Conservation (phyloP, 1,140 invertebrate species). For the Pentalonia nigronervosa region DNA sequence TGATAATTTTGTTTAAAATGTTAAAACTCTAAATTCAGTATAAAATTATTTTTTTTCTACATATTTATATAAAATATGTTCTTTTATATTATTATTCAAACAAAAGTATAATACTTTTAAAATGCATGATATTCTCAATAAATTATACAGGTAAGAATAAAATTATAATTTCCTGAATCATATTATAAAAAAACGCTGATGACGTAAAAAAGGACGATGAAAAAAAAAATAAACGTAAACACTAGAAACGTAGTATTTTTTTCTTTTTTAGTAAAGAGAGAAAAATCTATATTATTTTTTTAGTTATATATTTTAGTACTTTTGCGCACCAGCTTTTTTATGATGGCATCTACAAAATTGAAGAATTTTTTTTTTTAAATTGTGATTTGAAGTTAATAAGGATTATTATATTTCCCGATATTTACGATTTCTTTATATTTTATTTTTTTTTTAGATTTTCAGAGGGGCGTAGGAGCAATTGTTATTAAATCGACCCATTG, state of each 20-base stretch:
- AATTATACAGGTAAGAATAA: neutral
- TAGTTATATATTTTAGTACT: neutral
- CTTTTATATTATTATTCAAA: neutral
- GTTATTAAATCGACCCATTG: neutral
- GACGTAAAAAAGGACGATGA: neutral
- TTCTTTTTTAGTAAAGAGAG: neutral
- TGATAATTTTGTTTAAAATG: neutral
- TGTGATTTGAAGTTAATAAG: neutral
- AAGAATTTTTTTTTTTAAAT: neutral
- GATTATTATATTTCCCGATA: neutral
- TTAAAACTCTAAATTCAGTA: too few relatives aligned
- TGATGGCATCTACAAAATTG: neutral
- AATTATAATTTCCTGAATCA: neutral
- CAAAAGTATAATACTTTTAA: neutral
- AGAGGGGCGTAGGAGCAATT: neutral
- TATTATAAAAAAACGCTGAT: neutral
- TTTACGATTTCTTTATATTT: neutral
- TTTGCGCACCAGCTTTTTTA: neutral
- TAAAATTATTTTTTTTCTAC: neutral
- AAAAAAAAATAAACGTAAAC: neutral
- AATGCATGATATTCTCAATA: neutral
- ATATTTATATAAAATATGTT: neutral
- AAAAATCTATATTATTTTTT: constrained; percentile 10
- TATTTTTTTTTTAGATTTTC: neutral
- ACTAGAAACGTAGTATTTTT: neutral